A percentile compares a stretch with the other conserved stretches of the same genome.
Evolutionary conservation across 2,113 vertebrate species (phyloP).

Genomic region (Larimichthys polyactis): DNA sequence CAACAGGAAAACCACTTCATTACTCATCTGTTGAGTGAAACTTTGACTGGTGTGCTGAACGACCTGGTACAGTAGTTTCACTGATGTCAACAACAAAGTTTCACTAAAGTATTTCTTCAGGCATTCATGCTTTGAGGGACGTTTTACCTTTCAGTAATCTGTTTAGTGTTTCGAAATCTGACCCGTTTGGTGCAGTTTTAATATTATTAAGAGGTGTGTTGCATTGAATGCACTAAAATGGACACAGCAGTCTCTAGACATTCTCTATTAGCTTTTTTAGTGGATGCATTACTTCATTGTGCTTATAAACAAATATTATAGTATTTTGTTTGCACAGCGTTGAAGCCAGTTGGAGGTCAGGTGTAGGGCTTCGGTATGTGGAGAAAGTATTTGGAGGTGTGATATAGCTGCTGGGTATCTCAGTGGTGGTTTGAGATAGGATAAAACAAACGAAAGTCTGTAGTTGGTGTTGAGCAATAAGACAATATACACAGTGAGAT

Average conservation of each 20-base stretch:
- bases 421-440: background rate
- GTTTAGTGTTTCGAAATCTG: background rate
- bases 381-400: slow-evolving; percentile 2
- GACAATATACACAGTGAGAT: background rate
- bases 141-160: background rate
- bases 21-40: background rate
- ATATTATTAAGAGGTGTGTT: background rate
- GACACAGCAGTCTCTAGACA: background rate
- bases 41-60: background rate
- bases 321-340: slow-evolving; percentile 4
- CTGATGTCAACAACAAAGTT: background rate
- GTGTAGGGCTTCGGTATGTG: background rate
- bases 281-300: too few species aligned
- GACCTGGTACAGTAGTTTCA: background rate
- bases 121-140: rapidly evolving
- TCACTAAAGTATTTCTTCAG: background rate
- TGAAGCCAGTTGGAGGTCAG: background rate
- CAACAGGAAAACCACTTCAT: slow-evolving; percentile 16
- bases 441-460: background rate
- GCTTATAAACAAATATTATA: background rate
- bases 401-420: background rate
- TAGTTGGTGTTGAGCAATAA: background rate
- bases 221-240: background rate
- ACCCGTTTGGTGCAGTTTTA: background rate
- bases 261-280: background rate